phyloP scores from a whole-genome alignment of 2,113 vertebrate species.

The Benitochromis conjunctus region DNA sequence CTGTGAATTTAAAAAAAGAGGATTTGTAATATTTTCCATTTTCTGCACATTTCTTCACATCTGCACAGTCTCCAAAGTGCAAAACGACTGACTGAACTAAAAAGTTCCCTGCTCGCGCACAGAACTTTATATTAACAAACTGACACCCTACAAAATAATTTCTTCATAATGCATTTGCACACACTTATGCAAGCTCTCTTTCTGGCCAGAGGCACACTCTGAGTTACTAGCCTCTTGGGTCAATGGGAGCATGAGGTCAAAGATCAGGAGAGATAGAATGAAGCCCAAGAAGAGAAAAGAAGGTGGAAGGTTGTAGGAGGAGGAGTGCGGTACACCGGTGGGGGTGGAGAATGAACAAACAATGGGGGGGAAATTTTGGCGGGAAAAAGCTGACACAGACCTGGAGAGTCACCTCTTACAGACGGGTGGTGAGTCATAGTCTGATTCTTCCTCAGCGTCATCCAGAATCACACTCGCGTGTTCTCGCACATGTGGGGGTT shows the following conservation, averaged over 20 bases:
- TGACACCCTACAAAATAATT: not conserved
- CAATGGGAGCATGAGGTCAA: constrained; percentile 54
- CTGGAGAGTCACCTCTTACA: constrained; percentile 34
- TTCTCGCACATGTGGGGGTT: not conserved
- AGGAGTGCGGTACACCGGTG: not conserved
- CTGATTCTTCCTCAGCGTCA: not conserved
- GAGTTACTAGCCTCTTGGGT: constrained; percentile 50
- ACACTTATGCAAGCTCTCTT: not conserved
- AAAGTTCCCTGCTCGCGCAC: not conserved
- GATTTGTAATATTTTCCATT: not conserved
- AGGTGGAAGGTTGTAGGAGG: not conserved
- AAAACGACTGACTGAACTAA: not conserved
- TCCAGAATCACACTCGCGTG: constrained; percentile 34
- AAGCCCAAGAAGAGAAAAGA: constrained; percentile 25
- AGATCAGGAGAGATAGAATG: constrained; percentile 60
- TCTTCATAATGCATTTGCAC: not conserved
- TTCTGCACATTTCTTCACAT: not conserved
- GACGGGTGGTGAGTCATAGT: constrained; percentile 59
- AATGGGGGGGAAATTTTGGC: constrained; percentile 41
- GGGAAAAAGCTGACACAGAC: constrained; percentile 47
- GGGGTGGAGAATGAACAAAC: constrained; percentile 20
- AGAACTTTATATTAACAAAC: not conserved
- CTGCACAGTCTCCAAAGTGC: not conserved
- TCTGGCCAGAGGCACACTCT: constrained; percentile 45
- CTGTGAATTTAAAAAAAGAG: not conserved